Conservation (phyloP, 1,140 invertebrate species). For the Drosophila biarmipes region DNA sequence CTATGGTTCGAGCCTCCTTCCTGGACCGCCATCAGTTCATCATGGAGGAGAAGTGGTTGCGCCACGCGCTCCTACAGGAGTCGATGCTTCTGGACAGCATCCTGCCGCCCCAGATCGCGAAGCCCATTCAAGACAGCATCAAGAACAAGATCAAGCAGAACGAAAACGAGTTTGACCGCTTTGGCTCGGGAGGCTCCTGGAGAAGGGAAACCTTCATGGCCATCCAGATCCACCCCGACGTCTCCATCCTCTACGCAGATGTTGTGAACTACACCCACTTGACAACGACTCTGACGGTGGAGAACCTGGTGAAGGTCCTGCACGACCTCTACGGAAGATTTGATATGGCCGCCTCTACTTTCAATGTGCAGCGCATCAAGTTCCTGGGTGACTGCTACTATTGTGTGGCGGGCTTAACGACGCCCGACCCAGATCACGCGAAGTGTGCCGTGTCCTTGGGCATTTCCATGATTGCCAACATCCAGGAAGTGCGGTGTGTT, state of each 20-base stretch:
- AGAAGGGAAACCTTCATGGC: slow-evolving; percentile 89
- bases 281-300: slow-evolving; percentile 91
- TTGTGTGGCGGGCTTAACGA: slow-evolving; percentile 94
- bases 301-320: slow-evolving; percentile 93
- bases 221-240: slow-evolving; percentile 93
- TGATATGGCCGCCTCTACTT: slow-evolving; percentile 92
- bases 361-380: slow-evolving; percentile 92
- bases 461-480: slow-evolving; percentile 95
- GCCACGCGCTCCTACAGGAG: slow-evolving; percentile 93
- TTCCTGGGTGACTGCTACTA: slow-evolving; percentile 97
- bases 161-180: background rate
- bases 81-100: slow-evolving; percentile 94
- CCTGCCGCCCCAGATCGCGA: slow-evolving; percentile 93
- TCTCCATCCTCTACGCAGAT: slow-evolving; percentile 97
- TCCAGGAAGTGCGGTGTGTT: slow-evolving; percentile 89
- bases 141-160: slow-evolving; percentile 87
- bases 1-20: slow-evolving; percentile 93
- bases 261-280: slow-evolving; percentile 97
- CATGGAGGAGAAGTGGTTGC: slow-evolving; percentile 91
- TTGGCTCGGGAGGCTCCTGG: accelerated
- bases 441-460: slow-evolving; percentile 94
- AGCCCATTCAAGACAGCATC: slow-evolving; percentile 90
- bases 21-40: slow-evolving; percentile 93
- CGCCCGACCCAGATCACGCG: slow-evolving; percentile 90
- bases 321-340: slow-evolving; percentile 97